Evolutionary conservation across 92 coral and sea anemone genomes (phyloP), one percentile per base, ranked within the genome.

Genomic region (Phenganax marumi): DNA sequence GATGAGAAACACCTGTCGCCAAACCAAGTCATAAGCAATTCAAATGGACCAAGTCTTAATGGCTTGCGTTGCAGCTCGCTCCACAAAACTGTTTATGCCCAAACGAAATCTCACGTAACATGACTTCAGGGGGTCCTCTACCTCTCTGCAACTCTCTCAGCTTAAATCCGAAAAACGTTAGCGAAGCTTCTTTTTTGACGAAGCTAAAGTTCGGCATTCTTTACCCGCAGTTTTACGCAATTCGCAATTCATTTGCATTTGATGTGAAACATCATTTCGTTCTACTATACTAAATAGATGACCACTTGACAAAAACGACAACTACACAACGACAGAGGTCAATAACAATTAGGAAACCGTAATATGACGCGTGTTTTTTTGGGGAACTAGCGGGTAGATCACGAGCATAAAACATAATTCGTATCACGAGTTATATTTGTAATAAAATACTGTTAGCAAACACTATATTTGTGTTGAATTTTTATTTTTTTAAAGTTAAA

Each of bases 201-300:
- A 84, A 68, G 86, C 86, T 46, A 73, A 85, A 75, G 60, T 88
- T 19, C 85, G 89, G 87, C 78, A 81, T 86, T 86, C 86, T 71
- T 24, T 71, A 68, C 89, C 81, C 2, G 73, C 81, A 69, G 81
- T 57, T 39, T 13, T 79, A 8, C 85, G 85, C 49, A 66, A 65
- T 55, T 85, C 52, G 43, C n/a, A n/a, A n/a, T n/a, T n/a, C n/a
- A n/a, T n/a, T n/a, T n/a, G n/a, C n/a, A n/a, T n/a, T n/a, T n/a
- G n/a, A n/a, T n/a, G n/a, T n/a, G n/a, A n/a, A n/a, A n/a, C n/a
- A n/a, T n/a, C n/a, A 52, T 77, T 52, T 64, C 88, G 55, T 23
- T 85, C 33, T 7, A 16, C 70, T 50, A 75, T 50, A 75, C 50
- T 23, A 64, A 82, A 82, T 70, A 69, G 66, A 52, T 75, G 76